phyloP scores from a whole-genome alignment of 2,113 vertebrate genomes.

The Cichladusa arquata region DNA sequence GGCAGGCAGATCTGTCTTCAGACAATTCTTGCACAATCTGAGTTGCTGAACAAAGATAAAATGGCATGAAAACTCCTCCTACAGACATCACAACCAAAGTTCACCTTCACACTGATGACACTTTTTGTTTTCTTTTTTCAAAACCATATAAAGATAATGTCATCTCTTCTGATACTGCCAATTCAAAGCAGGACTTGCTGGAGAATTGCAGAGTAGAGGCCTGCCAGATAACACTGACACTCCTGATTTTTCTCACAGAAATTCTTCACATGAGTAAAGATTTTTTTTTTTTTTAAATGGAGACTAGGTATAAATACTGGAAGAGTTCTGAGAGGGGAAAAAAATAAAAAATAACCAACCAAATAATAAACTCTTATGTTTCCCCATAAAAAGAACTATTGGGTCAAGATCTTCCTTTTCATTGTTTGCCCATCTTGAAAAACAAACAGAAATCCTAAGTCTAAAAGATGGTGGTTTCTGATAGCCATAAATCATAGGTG shows the following conservation, averaged over 20 bases:
- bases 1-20: conserved; percentile 14
- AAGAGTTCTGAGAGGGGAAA: not conserved
- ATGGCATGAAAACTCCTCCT: conserved; percentile 53
- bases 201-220: conserved; percentile 45
- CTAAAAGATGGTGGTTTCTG: not conserved
- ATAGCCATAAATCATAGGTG: not conserved
- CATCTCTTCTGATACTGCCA: conserved; percentile 56
- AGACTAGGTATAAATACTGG: not conserved
- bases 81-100: conserved; percentile 36
- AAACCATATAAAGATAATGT: conserved; percentile 63
- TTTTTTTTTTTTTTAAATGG: not conserved
- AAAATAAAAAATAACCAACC: no score
- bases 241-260: conserved; percentile 25
- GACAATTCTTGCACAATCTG: conserved; percentile 21
- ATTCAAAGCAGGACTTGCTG: conserved; percentile 32
- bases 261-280: conserved; percentile 62
- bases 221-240: conserved; percentile 63
- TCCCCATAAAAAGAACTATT: not conserved
- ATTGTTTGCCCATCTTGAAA: not conserved
- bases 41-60: conserved; percentile 63
- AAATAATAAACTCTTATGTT: not conserved
- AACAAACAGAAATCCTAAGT: not conserved
- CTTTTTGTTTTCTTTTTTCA: conserved; percentile 40
- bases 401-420: not conserved
- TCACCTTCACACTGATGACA: conserved; percentile 62